These are phyloP conservation scores for Melanotaenia trifasciata DNA, from an alignment of 2,797 vertebrate genomes.

Conservation along the genomic window DNA sequence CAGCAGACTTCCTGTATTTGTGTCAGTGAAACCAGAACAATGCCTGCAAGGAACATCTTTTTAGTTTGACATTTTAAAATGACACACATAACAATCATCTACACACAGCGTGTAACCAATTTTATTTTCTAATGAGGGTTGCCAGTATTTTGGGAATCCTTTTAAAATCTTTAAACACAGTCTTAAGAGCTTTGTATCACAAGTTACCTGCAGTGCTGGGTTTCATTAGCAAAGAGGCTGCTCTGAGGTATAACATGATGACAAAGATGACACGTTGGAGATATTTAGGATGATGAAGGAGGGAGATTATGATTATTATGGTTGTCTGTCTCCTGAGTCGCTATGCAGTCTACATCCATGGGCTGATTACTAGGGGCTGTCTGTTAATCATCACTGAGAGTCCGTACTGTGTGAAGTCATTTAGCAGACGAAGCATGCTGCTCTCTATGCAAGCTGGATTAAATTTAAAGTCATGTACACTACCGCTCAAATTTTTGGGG, in stretches of 20 bases:
- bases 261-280: not conserved
- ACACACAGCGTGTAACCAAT: too few relatives aligned
- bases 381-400: constrained; percentile 27
- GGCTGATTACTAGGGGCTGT: not conserved
- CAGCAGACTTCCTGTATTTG: not conserved
- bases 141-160: too few relatives aligned
- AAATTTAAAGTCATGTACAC: not conserved
- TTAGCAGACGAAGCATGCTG: not conserved
- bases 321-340: constrained; percentile 6
- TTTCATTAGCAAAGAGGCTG: not conserved
- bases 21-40: not conserved
- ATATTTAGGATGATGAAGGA: not conserved
- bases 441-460: not conserved
- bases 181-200: not conserved
- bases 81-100: too few relatives aligned
- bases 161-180: too few relatives aligned
- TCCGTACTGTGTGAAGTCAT: not conserved
- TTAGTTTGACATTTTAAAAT: too few relatives aligned
- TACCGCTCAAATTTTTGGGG: too few relatives aligned
- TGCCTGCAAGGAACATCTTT: not conserved
- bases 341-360: constrained; percentile 12
- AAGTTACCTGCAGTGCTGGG: not conserved
- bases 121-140: too few relatives aligned
- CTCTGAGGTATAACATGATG: not conserved
- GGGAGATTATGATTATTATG: constrained; percentile 5